A percentile compares a stretch with the other conserved stretches of the same genome.
phyloP scores from a whole-genome alignment of 2,113 vertebrate species.

The Pangasianodon hypophthalmus region DNA sequence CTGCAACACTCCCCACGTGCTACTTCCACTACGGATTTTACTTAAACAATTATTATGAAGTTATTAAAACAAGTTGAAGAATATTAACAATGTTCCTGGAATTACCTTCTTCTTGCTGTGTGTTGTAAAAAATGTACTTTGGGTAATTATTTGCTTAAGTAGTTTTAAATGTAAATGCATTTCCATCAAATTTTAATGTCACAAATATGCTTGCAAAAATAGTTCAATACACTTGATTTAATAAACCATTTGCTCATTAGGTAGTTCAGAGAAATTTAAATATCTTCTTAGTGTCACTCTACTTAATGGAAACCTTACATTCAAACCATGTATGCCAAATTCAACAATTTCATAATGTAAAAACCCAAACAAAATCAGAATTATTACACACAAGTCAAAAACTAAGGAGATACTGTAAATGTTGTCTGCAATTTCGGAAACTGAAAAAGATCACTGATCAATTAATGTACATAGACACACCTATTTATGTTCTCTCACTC shows the following conservation, averaged over 20 bases:
- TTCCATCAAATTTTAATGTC: slow-evolving; percentile 10
- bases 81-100: neutral
- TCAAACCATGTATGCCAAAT: slow-evolving; percentile 15
- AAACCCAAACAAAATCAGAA: neutral
- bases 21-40: too few species aligned
- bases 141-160: neutral
- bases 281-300: slow-evolving; percentile 19
- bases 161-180: slow-evolving; percentile 10
- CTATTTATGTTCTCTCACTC: slow-evolving; percentile 1
- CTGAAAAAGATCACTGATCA: neutral
- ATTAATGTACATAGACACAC: neutral
- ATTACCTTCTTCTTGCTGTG: neutral
- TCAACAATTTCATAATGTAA: slow-evolving; percentile 12
- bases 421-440: neutral
- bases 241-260: neutral
- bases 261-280: slow-evolving; percentile 25
- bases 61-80: neutral
- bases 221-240: neutral
- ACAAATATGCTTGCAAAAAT: neutral
- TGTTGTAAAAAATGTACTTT: neutral
- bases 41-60: neutral
- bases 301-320: slow-evolving; percentile 18
- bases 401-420: neutral
- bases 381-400: neutral
- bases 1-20: neutral